Base-by-base conservation (phyloP, 2,797 vertebrate genomes). In the Lindbergichthys nudifrons region DNA sequence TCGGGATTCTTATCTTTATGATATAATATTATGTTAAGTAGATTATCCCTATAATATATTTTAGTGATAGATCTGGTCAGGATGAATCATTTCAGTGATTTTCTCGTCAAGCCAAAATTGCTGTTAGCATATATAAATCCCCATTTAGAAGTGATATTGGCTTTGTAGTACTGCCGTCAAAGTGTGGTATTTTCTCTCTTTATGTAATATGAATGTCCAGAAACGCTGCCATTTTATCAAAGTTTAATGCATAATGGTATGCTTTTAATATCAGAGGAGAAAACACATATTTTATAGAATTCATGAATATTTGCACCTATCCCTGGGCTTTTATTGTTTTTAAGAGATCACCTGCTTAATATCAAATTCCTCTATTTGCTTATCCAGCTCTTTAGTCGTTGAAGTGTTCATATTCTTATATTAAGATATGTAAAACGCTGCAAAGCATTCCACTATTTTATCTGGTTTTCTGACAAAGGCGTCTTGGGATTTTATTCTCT, bases 391-490 rank as follows among this genome's bases (percentile, higher is more conserved):
- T 36, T 36, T 36, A 36, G 32, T 9, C 32, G 32, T 36, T 9
- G 32, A 36, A 36, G 59, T 64, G 8, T 73, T 46, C 7, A 18
- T 63, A 19, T 77, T 56, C 14, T 43, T 16, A 4, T 73, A 76
- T 16, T 15, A 46, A 46, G 13, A 6, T 16, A 15, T 15, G 12
- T 45, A 5, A 16, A 45, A 45, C 0, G 5, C 15, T 15, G 43
- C n/a, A 45, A 77, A 75, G 2, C 62, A 52, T 11, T 67, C 4
- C 41, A 52, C 6, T 9, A 71, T 77, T n/a, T 78, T 4, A 39
- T 75, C 43, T 0, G 43, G 58, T 47, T 84, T 84, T 46, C 47
- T 77, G 15, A 45, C 13, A 45, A 15, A 15, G 13, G 43, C 5
- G 5, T 45, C 14, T 5, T 16, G 13, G 13, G 5, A 14, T 15